Conservation (phyloP, 2,888 invertebrate genomes). For the Habroteleia sp. region DNA sequence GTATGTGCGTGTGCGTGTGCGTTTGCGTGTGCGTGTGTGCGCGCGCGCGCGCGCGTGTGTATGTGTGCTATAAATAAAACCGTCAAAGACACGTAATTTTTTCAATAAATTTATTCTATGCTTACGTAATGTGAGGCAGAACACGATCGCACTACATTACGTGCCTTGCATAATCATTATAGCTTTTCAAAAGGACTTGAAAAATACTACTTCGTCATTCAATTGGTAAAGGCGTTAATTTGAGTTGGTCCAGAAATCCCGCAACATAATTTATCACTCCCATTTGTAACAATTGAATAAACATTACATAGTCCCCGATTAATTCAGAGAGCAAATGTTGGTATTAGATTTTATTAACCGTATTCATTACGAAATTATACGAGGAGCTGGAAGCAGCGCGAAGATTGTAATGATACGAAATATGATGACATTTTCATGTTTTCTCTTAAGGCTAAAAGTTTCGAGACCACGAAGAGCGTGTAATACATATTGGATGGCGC, state of each 20-base stretch:
- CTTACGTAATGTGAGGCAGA: constrained; percentile 69
- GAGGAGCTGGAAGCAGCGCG: background rate
- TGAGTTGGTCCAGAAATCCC: background rate
- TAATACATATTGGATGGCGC: constrained; percentile 68
- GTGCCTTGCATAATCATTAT: constrained; percentile 63
- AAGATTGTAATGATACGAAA: constrained; percentile 15
- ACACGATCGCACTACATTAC: constrained; percentile 63
- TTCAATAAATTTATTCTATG: constrained; percentile 69
- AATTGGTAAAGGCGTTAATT: constrained; percentile 13
- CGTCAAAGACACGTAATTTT: constrained; percentile 52
- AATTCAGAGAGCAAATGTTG: background rate
- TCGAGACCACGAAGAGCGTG: constrained; percentile 24
- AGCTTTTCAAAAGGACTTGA: constrained; percentile 10
- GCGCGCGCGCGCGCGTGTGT: no score
- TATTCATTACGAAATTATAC: constrained; percentile 21
- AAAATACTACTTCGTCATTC: constrained; percentile 13
- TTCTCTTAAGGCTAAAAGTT: constrained; percentile 29
- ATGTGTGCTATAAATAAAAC: constrained; percentile 19
- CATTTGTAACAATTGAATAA: constrained; percentile 18
- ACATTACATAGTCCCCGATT: constrained; percentile 14
- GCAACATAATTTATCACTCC: constrained; percentile 7
- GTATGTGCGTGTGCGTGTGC: no score
- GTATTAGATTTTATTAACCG: background rate
- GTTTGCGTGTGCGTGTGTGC: no score
- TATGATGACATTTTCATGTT: constrained; percentile 40